These are phyloP conservation scores for Andrena bicolor DNA, from an alignment of 2,888 invertebrate species.

Conservation along the genomic window DNA sequence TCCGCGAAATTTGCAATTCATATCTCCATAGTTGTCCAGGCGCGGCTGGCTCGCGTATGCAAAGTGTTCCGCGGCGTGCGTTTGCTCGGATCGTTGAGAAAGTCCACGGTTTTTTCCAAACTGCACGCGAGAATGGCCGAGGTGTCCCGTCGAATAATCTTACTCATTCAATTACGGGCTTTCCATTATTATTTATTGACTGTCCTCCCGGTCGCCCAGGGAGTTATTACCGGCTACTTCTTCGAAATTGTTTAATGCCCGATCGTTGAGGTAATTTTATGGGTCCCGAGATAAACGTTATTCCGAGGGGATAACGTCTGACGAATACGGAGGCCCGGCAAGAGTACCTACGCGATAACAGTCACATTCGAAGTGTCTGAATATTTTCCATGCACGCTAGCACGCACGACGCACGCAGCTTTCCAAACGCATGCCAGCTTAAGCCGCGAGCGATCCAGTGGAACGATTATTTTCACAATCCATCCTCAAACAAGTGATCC, in stretches of 20 bases:
- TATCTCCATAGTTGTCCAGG: slow-evolving; percentile 32
- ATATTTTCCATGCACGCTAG: no score
- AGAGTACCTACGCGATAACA: no score
- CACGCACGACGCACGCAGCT: no score
- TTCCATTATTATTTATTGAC: neutral
- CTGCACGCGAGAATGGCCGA: neutral
- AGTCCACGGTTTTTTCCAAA: neutral
- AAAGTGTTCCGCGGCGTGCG: neutral
- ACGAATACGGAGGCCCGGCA: no score
- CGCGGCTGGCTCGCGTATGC: neutral
- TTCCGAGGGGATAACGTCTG: no score
- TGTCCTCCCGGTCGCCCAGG: neutral
- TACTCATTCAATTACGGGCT: slow-evolving; percentile 2
- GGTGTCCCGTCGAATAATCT: neutral
- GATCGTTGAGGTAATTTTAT: no score
- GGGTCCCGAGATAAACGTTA: no score
- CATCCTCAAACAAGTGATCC: neutral
- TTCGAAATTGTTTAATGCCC: no score
- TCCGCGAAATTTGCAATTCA: slow-evolving; percentile 52
- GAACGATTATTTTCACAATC: neutral
- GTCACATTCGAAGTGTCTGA: no score
- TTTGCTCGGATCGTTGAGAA: neutral
- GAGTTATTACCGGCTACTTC: no score
- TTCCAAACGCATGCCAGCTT: no score
- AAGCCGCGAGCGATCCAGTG: neutral